phyloP scores from a whole-genome alignment of 1,140 invertebrate genomes.

The Sinonovacula constricta region DNA sequence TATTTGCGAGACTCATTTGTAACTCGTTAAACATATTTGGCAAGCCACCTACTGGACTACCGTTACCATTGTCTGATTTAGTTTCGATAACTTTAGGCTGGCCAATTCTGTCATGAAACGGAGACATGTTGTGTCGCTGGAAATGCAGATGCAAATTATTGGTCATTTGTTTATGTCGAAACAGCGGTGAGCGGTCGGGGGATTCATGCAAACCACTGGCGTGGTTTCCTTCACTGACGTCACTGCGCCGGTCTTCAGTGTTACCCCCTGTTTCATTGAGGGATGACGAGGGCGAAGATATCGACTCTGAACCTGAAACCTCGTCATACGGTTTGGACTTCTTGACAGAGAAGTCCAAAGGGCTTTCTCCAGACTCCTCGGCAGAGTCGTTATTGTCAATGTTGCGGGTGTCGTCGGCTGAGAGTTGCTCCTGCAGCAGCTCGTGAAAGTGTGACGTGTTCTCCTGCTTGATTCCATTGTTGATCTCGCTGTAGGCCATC shows the following conservation, averaged over 20 bases:
- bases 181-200: conserved; percentile 32
- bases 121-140: conserved; percentile 26
- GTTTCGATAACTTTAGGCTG: conserved; percentile 18
- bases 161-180: conserved; percentile 48
- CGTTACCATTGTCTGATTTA: too few species aligned
- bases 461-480: conserved; percentile 50
- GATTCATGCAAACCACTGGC: conserved; percentile 31
- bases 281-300: conserved; percentile 51
- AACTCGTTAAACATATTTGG: conserved; percentile 32
- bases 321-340: conserved; percentile 57
- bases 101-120: conserved; percentile 45
- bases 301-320: conserved; percentile 56
- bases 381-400: conserved; percentile 53
- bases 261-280: conserved; percentile 50
- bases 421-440: conserved; percentile 32
- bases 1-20: conserved; percentile 29
- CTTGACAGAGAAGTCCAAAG: conserved; percentile 64
- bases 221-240: conserved; percentile 15
- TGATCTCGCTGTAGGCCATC: conserved; percentile 44
- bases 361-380: conserved; percentile 58
- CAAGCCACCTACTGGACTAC: neutral
- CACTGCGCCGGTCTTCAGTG: conserved; percentile 52
- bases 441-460: conserved; percentile 20
- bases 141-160: too few species aligned
- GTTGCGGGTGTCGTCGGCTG: conserved; percentile 37